These are phyloP conservation scores for Phocides pigmalion DNA, from an alignment of 1,140 invertebrate genomes.

Conservation along the genomic window DNA sequence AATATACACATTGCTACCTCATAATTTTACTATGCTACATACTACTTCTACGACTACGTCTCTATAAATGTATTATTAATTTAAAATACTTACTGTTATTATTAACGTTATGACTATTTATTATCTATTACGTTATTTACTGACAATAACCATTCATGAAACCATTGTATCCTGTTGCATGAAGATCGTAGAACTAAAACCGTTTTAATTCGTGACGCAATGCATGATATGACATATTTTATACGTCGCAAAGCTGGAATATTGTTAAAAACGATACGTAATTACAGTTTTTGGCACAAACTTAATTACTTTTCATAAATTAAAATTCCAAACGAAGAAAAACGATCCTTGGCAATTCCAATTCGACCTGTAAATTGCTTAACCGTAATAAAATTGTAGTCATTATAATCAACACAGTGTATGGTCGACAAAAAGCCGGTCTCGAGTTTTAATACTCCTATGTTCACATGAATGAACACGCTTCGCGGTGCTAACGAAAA, in stretches of 20 bases:
- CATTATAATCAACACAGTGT: constrained; percentile 31
- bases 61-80: too few species aligned
- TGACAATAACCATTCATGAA: too few species aligned
- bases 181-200: too few species aligned
- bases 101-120: too few species aligned
- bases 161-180: too few species aligned
- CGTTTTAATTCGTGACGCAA: too few species aligned
- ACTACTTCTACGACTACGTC: too few species aligned
- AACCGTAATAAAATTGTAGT: constrained; percentile 35
- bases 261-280: background rate
- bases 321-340: constrained; percentile 22
- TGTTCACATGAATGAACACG: constrained; percentile 67
- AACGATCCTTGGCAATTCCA: constrained; percentile 12
- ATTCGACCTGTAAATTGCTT: constrained; percentile 26
- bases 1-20: too few species aligned
- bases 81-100: too few species aligned
- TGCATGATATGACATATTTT: too few species aligned
- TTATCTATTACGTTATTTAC: too few species aligned
- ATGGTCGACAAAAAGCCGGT: constrained; percentile 35
- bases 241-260: background rate
- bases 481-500: constrained; percentile 44
- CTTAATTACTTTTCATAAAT: constrained; percentile 26
- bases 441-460: constrained; percentile 41
- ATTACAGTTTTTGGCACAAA: background rate
- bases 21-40: too few species aligned